Evolutionary conservation across 2,113 vertebrate genomes (phyloP).

Genomic region (Macroglossus sobrinus): DNA sequence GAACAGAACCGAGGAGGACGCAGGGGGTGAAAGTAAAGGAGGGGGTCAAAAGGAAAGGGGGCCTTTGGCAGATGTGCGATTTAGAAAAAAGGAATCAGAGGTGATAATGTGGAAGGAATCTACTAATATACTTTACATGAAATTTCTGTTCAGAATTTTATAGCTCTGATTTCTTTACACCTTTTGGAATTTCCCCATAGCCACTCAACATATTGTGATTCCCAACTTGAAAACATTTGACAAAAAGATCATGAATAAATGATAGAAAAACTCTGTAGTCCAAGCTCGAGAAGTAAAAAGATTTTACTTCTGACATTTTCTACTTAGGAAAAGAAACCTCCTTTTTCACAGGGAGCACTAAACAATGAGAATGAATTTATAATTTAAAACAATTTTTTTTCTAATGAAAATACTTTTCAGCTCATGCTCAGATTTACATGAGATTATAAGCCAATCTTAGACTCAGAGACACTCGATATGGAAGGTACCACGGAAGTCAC

Average conservation of each 20-base stretch:
- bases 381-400: background rate
- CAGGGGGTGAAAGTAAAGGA: background rate
- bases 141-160: constrained; percentile 9
- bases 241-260: background rate
- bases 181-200: background rate
- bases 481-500: background rate
- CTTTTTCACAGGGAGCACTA: background rate
- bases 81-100: background rate
- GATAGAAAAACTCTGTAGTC: background rate
- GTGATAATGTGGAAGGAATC: background rate
- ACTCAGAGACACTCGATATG: background rate
- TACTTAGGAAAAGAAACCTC: background rate
- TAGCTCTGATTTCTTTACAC: background rate
- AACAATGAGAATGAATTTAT: background rate
- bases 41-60: background rate
- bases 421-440: background rate
- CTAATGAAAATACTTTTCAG: background rate
- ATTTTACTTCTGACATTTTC: background rate
- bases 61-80: background rate
- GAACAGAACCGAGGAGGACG: background rate
- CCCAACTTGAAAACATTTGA: constrained; percentile 5
- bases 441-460: constrained; percentile 12
- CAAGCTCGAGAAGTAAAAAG: background rate
- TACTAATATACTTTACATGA: background rate
- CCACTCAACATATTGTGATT: background rate